A percentile compares a stretch with the other conserved stretches of the same genome.
These are phyloP conservation scores for Neomorphus geoffroyi DNA, from an alignment of 2,797 vertebrate genomes.

Conservation along the genomic window DNA sequence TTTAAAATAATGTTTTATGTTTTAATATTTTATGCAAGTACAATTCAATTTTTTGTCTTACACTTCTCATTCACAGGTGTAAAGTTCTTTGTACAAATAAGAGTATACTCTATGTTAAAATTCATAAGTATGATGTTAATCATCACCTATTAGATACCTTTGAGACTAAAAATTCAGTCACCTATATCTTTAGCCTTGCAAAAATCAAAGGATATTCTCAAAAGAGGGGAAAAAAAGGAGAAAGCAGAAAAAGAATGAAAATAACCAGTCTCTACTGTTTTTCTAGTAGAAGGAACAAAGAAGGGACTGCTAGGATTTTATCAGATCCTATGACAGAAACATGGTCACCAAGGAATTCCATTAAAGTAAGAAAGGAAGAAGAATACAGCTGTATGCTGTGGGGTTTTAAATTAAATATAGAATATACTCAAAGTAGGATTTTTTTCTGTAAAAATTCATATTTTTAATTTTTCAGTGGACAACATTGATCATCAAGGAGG, in stretches of 20 bases:
- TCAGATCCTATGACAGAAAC: background rate
- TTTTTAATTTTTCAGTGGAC: background rate
- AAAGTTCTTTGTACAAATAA: background rate
- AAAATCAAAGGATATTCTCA: background rate
- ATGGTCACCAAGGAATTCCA: background rate
- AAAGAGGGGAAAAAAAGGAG: too few species aligned
- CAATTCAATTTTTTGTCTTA: background rate
- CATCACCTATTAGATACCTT: background rate
- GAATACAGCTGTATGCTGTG: background rate
- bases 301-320: background rate
- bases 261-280: background rate
- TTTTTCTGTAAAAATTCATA: background rate
- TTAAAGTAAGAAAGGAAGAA: background rate
- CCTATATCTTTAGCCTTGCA: background rate
- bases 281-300: background rate
- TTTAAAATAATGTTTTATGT: background rate
- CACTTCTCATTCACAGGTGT: background rate
- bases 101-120: background rate
- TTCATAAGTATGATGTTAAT: background rate
- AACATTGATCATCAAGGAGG: background rate
- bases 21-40: background rate
- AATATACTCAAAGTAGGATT: background rate
- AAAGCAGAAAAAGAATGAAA: background rate
- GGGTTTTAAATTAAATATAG: background rate
- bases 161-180: background rate